Evolutionary conservation across 2,888 invertebrate genomes (phyloP).

Genomic region (Herminia tarsipennalis): DNA sequence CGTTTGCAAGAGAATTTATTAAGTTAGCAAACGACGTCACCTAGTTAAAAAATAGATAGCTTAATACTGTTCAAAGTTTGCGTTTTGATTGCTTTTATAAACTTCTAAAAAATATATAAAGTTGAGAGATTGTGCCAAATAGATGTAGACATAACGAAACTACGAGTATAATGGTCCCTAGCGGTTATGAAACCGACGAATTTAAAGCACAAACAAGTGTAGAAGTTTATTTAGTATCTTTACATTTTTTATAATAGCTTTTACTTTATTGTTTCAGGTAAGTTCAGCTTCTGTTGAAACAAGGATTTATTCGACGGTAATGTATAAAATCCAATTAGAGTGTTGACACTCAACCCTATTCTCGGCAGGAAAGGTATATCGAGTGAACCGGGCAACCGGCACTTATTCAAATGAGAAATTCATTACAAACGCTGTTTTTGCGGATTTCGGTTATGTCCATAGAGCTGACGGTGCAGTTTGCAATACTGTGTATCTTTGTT

Average conservation of each 20-base stretch:
- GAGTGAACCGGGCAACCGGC: constrained; percentile 22
- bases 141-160: background rate
- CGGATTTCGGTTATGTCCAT: constrained; percentile 37
- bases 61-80: too few relatives aligned
- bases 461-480: constrained; percentile 37
- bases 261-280: constrained; percentile 46
- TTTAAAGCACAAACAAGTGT: background rate
- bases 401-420: constrained; percentile 42
- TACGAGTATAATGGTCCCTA: too few relatives aligned
- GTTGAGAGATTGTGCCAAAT: background rate
- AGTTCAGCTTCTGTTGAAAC: constrained; percentile 18
- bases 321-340: constrained; percentile 21
- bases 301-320: constrained; percentile 20
- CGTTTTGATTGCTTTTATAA: background rate
- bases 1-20: too few relatives aligned
- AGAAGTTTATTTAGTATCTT: background rate
- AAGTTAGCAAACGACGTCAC: too few relatives aligned
- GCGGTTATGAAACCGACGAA: background rate
- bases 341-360: constrained; percentile 27
- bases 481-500: constrained; percentile 31
- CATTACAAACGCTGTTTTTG: constrained; percentile 43
- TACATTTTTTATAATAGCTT: background rate
- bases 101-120: background rate
- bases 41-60: too few relatives aligned
- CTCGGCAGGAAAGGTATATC: constrained; percentile 22